Conservation (phyloP, 37 sponge, comb jelly and placozoan genomes). For the Spongilla lacustris region DNA sequence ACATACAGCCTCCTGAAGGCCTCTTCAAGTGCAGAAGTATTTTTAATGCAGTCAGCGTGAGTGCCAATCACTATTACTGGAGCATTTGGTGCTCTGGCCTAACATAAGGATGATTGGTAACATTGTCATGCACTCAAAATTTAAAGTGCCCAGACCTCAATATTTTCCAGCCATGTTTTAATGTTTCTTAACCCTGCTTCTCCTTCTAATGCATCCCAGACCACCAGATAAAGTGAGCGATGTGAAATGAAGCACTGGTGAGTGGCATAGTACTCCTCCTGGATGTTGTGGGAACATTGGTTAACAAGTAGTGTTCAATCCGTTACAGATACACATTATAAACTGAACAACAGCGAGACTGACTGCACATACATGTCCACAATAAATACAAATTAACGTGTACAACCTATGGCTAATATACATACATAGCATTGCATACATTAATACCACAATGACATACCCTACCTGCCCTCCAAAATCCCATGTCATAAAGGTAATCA, state of each 20-base stretch:
- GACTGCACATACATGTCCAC: too few species aligned
- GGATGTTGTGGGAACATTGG: background rate
- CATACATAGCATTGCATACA: too few species aligned
- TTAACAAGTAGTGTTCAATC: too few species aligned
- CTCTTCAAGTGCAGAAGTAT: background rate
- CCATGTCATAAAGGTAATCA: constrained; percentile 90
- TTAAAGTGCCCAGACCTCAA: constrained; percentile 39
- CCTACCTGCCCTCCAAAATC: constrained; percentile 94
- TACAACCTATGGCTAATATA: too few species aligned
- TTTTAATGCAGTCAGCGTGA: constrained; percentile 56
- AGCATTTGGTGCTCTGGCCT: constrained; percentile 78
- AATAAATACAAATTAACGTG: too few species aligned
- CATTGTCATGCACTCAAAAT: background rate
- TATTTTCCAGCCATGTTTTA: constrained; percentile 81
- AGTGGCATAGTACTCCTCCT: constrained; percentile 84
- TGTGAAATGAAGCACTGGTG: constrained; percentile 84
- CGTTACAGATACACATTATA: too few species aligned
- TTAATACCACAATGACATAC: background rate
- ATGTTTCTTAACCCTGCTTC: constrained; percentile 55
- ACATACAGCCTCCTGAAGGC: constrained; percentile 52
- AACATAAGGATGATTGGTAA: background rate
- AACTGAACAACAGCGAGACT: too few species aligned
- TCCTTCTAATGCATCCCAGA: constrained; percentile 70
- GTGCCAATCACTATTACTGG: constrained; percentile 84
- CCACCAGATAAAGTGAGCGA: constrained; percentile 71